Evolutionary conservation across 1,140 invertebrate species (phyloP).

Genomic region (Sesamia nonagrioides): DNA sequence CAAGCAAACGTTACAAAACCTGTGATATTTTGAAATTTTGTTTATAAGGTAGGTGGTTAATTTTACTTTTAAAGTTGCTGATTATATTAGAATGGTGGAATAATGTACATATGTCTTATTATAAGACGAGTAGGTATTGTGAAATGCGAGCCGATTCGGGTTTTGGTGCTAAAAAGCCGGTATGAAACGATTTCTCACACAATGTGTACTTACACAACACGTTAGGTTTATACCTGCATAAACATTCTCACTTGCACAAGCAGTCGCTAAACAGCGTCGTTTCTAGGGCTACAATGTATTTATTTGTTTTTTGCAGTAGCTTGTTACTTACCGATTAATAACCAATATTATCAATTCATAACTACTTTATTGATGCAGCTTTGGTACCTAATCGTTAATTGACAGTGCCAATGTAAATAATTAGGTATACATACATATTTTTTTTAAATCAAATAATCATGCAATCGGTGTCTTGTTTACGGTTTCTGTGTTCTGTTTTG

Average conservation of each 20-base stretch:
- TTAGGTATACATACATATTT: too few relatives aligned
- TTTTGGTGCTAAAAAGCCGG: constrained; percentile 34
- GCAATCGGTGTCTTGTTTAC: not conserved
- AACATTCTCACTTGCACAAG: too few relatives aligned
- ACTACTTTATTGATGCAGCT: not conserved
- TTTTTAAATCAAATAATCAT: not conserved
- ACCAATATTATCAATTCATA: not conserved
- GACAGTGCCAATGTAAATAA: too few relatives aligned
- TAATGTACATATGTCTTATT: not conserved
- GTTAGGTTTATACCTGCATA: not conserved
- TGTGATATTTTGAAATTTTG: constrained; percentile 15
- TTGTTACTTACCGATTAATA: not conserved
- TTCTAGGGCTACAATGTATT: not conserved
- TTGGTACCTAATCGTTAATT: too few relatives aligned
- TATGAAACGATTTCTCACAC: constrained; percentile 11
- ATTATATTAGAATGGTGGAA: not conserved
- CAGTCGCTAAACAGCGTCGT: not conserved
- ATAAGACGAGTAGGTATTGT: not conserved
- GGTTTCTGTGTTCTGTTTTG: not conserved
- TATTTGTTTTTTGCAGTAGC: not conserved
- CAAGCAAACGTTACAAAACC: constrained; percentile 26
- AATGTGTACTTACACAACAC: not conserved
- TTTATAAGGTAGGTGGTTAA: constrained; percentile 12
- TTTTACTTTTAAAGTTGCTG: not conserved
- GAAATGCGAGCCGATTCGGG: not conserved